Percentiles rank a stretch among this genome's conserved stretches.
phyloP scores from a whole-genome alignment of 2,113 vertebrate species.

The Hippocampus barbouri region DNA sequence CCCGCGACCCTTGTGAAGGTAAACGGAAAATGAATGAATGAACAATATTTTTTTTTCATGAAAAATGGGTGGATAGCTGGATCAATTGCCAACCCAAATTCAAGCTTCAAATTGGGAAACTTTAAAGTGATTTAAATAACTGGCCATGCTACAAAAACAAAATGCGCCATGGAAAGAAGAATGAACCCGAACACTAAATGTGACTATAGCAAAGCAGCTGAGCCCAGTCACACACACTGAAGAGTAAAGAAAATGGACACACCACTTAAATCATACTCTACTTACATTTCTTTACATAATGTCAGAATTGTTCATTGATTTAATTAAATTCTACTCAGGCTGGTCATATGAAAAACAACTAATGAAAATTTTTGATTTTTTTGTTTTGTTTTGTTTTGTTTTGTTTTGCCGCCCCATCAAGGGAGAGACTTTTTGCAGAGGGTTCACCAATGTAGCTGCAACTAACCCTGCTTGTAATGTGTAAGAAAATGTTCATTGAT shows the following conservation, averaged over 20 bases:
- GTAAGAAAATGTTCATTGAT: constrained; percentile 29
- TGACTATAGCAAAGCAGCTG: background rate
- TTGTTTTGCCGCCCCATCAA: too few relatives aligned
- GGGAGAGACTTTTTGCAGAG: background rate
- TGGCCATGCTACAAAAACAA: background rate
- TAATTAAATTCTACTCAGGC: background rate
- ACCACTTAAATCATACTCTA: too few relatives aligned
- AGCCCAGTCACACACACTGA: background rate
- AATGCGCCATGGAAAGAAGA: background rate
- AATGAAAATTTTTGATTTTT: background rate
- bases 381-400: too few relatives aligned
- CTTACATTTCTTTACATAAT: too few relatives aligned
- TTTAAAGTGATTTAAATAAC: background rate
- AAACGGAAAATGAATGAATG: background rate
- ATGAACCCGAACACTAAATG: background rate
- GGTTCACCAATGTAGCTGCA: background rate
- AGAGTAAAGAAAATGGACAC: background rate
- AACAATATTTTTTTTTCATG: background rate
- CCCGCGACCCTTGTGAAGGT: background rate
- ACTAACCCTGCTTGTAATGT: constrained; percentile 7
- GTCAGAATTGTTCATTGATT: background rate
- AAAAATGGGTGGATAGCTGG: background rate
- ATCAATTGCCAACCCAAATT: background rate
- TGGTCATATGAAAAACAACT: background rate
- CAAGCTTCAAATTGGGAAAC: background rate